Evolutionary conservation across 2,113 vertebrate species (phyloP).

Genomic region (Dromaius novaehollandiae): DNA sequence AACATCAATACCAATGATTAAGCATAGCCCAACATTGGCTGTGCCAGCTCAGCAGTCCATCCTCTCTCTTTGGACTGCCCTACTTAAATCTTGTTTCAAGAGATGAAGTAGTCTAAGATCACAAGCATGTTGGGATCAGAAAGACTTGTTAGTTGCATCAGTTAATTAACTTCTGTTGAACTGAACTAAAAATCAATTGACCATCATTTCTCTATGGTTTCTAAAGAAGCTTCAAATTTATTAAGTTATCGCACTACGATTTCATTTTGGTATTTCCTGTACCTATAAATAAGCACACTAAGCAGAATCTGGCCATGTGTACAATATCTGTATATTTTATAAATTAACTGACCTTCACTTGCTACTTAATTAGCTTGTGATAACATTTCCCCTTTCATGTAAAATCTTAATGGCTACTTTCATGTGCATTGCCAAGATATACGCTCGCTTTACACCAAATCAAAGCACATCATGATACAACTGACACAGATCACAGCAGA

Average conservation of each 20-base stretch:
- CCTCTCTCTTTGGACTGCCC: neutral
- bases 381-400: neutral
- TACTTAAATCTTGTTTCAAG: neutral
- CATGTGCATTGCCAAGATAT: neutral
- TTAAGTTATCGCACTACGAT: constrained; percentile 8
- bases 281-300: neutral
- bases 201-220: neutral
- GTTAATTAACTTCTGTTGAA: constrained; percentile 10
- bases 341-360: constrained; percentile 5
- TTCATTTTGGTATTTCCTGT: constrained; percentile 40
- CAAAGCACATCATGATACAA: neutral
- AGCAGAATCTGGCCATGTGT: neutral
- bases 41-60: neutral
- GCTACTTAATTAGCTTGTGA: constrained; percentile 1
- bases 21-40: neutral
- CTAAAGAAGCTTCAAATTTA: neutral
- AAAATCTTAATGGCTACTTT: neutral
- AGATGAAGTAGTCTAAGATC: neutral
- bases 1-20: neutral
- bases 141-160: neutral
- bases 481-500: constrained; percentile 45
- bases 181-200: constrained; percentile 8
- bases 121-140: neutral
- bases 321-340: neutral
- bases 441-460: constrained; percentile 44